phyloP scores from a whole-genome alignment of 2,888 invertebrate species.

The Drosophila cyrtoloma region DNA sequence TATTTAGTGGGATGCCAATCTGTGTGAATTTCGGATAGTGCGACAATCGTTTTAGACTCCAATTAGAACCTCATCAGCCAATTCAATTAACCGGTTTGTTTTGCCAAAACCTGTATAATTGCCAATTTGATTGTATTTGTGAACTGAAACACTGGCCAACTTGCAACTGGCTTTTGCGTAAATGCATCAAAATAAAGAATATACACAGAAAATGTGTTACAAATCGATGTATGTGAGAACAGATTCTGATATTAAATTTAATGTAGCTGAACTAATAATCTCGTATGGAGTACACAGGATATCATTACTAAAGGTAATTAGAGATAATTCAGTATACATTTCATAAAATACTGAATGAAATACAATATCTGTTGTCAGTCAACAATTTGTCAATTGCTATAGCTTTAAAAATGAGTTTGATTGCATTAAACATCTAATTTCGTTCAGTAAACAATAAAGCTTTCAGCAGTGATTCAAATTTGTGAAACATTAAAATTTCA shows the following conservation, averaged over 20 bases:
- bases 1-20: conserved; percentile 31
- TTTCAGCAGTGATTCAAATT: neutral
- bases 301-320: neutral
- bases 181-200: neutral
- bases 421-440: too few species aligned
- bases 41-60: neutral
- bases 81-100: conserved; percentile 63
- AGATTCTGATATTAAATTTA: neutral
- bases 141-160: neutral
- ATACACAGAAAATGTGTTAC: neutral
- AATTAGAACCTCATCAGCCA: conserved; percentile 27
- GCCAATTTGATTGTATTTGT: neutral
- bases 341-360: neutral
- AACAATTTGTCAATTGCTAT: neutral
- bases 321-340: neutral
- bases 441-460: too few species aligned
- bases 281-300: neutral
- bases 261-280: neutral
- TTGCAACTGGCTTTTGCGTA: conserved; percentile 5
- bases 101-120: conserved; percentile 47
- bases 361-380: neutral
- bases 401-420: too few species aligned
- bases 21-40: conserved; percentile 9
- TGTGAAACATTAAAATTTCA: neutral
- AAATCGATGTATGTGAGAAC: neutral